Evolutionary conservation across 2,888 invertebrate species (phyloP).

Genomic region (Chelonus formosanus): DNA sequence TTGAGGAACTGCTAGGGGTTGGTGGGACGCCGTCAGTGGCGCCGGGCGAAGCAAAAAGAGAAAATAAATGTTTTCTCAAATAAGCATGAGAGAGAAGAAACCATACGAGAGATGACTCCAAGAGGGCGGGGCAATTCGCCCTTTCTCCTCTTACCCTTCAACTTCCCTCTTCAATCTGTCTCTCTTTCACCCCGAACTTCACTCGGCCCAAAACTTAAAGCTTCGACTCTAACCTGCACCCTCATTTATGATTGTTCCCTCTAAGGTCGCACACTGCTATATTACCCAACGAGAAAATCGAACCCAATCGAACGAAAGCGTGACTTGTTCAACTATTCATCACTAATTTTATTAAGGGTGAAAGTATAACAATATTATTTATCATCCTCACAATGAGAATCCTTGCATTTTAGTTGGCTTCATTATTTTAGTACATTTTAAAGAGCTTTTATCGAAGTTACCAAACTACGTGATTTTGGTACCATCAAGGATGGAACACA

Average conservation of each 20-base stretch:
- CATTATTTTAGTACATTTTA: too few relatives aligned
- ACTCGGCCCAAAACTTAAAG: neutral
- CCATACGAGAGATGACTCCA: slow-evolving; percentile 25
- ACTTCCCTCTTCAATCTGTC: slow-evolving; percentile 16
- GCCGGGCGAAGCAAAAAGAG: slow-evolving; percentile 32
- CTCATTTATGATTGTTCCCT: slow-evolving; percentile 14
- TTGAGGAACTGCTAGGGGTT: slow-evolving; percentile 44
- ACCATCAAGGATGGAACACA: too few relatives aligned
- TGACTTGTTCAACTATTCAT: neutral
- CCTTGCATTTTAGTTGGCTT: too few relatives aligned
- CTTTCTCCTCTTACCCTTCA: slow-evolving; percentile 22
- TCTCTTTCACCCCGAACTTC: slow-evolving; percentile 12
- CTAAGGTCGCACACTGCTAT: neutral
- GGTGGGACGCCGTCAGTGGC: slow-evolving; percentile 37
- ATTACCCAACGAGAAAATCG: neutral
- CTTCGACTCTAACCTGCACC: slow-evolving; percentile 10
- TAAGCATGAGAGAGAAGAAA: slow-evolving; percentile 4
- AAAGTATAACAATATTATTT: neutral
- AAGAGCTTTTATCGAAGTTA: too few relatives aligned
- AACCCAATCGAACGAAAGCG: neutral
- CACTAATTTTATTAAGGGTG: neutral
- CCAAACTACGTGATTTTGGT: too few relatives aligned
- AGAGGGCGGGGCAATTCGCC: slow-evolving; percentile 51
- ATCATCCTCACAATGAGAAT: too few relatives aligned
- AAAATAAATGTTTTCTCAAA: neutral